Conservation (phyloP, 2,113 vertebrate genomes). For the Hymenochirus boettgeri region DNA sequence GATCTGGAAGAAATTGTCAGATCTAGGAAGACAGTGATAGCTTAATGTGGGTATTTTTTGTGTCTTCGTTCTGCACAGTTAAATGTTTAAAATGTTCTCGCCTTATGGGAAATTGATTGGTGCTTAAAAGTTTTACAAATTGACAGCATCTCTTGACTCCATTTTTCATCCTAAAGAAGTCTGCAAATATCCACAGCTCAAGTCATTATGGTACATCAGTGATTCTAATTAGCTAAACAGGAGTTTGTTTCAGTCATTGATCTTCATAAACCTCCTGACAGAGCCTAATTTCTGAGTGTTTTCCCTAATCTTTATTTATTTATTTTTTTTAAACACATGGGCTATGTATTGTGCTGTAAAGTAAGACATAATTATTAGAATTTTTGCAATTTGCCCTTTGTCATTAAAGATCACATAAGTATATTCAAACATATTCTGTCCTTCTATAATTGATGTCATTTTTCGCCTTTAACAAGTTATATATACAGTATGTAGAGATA, state of each 20-base stretch:
- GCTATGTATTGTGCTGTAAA: too few species aligned
- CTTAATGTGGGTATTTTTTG: constrained; percentile 52
- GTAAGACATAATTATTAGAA: too few species aligned
- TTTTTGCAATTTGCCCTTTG: too few species aligned
- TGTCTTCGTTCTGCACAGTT: constrained; percentile 56
- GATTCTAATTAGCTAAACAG: constrained; percentile 79
- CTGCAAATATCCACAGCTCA: constrained; percentile 71
- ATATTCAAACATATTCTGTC: too few species aligned
- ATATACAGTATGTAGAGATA: too few species aligned
- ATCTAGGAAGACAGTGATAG: constrained; percentile 51
- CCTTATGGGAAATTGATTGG: constrained; percentile 64
- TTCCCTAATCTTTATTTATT: constrained; percentile 39
- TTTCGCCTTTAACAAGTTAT: too few species aligned
- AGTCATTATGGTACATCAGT: constrained; percentile 80
- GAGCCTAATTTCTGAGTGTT: constrained; percentile 52
- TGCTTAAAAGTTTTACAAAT: constrained; percentile 65
- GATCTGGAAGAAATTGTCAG: constrained; percentile 56
- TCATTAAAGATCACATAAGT: too few species aligned
- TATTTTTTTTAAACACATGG: too few species aligned
- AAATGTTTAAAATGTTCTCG: constrained; percentile 62
- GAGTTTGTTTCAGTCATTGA: constrained; percentile 76
- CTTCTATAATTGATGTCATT: too few species aligned
- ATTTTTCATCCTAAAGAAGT: constrained; percentile 81
- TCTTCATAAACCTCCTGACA: constrained; percentile 76
- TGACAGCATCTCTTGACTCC: constrained; percentile 72